Conservation (phyloP, 2,113 vertebrate genomes). For the Felis chaus region DNA sequence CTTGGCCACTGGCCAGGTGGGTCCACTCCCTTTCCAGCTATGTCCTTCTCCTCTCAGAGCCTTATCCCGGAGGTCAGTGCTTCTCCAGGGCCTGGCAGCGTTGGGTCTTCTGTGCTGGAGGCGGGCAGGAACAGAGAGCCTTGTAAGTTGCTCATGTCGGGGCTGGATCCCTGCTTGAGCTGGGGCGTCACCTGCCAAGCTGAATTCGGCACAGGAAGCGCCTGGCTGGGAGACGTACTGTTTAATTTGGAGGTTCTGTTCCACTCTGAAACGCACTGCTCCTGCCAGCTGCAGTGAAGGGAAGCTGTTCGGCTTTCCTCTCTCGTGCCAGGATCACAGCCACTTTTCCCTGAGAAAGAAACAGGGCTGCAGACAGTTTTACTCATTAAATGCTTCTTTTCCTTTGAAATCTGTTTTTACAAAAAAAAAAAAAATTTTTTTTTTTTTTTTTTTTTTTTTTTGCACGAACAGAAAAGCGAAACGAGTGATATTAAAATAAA, state of each 20-base stretch:
- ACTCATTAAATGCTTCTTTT: conserved; percentile 74
- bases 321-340: conserved; percentile 72
- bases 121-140: conserved; percentile 56
- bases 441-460: conserved; percentile 70
- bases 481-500: conserved; percentile 77
- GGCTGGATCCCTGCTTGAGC: conserved; percentile 44
- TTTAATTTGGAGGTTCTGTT: conserved; percentile 73
- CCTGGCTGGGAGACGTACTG: conserved; percentile 75
- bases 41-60: neutral
- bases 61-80: neutral
- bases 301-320: conserved; percentile 75
- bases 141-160: conserved; percentile 13
- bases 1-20: neutral
- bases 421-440: conserved; percentile 5
- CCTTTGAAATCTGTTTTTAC: conserved; percentile 79
- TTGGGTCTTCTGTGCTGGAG: conserved; percentile 52
- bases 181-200: conserved; percentile 80
- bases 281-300: conserved; percentile 79
- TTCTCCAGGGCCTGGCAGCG: conserved; percentile 60
- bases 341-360: conserved; percentile 61
- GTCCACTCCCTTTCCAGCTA: neutral
- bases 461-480: conserved; percentile 75
- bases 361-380: conserved; percentile 71
- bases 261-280: conserved; percentile 69
- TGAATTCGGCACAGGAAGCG: conserved; percentile 69